Conservation (phyloP, 1,140 invertebrate species). For the Druon quercuslanigerum region DNA sequence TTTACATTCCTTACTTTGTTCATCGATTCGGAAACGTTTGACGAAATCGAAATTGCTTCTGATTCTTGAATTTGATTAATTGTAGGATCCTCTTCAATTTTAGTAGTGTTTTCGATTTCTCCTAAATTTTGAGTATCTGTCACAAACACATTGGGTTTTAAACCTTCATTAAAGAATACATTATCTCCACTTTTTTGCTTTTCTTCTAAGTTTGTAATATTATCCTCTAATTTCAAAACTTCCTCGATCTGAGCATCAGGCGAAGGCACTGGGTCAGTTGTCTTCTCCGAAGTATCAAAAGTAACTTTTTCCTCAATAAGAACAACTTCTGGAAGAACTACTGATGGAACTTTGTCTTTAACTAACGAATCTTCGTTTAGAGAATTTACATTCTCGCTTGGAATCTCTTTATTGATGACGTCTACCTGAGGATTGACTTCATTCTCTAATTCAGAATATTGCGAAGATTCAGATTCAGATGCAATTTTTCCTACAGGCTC, state of each 20-base stretch:
- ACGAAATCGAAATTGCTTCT: slow-evolving; percentile 29
- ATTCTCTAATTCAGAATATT: neutral
- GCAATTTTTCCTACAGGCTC: no score
- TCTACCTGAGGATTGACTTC: neutral
- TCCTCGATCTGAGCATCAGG: neutral
- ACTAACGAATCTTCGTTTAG: neutral
- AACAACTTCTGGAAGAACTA: neutral
- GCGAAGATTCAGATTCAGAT: neutral
- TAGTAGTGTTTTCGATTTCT: slow-evolving; percentile 5
- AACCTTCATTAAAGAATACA: slow-evolving; percentile 28
- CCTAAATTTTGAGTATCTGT: neutral
- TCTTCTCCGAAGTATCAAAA: neutral
- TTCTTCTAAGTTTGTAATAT: neutral
- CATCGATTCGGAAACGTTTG: slow-evolving; percentile 15
- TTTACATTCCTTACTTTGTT: slow-evolving; percentile 23
- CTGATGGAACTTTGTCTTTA: neutral
- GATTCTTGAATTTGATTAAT: slow-evolving; percentile 12
- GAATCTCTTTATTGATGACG: neutral
- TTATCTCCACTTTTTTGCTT: slow-evolving; percentile 32
- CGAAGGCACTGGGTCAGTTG: slow-evolving; percentile 9
- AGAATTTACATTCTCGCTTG: neutral
- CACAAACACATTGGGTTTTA: neutral
- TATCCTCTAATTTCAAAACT: neutral
- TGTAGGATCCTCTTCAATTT: slow-evolving; percentile 20
- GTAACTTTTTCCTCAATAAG: neutral